Evolutionary conservation across 2,888 invertebrate genomes (phyloP).

Genomic region (Drosophila buzzatii): DNA sequence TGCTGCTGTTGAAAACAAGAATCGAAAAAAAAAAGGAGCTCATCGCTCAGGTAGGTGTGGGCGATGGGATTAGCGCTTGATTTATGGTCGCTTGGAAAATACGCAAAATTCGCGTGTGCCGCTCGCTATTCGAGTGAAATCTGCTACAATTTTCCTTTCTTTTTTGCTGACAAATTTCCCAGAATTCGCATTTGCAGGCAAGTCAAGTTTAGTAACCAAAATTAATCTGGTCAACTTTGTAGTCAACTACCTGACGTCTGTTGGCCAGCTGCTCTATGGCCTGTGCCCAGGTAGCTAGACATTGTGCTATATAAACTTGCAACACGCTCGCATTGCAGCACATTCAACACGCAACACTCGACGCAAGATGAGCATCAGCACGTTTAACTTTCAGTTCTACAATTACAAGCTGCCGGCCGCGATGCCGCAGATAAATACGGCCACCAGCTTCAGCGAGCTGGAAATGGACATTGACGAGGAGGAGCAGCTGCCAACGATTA

Average conservation of each 20-base stretch:
- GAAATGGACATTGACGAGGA: conserved; percentile 73
- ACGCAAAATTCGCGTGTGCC: conserved; percentile 72
- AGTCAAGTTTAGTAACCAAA: conserved; percentile 46
- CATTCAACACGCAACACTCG: conserved; percentile 38
- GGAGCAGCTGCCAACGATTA: conserved; percentile 38
- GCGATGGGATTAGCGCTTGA: conserved; percentile 41
- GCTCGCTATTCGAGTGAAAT: conserved; percentile 51
- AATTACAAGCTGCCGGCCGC: conserved; percentile 59
- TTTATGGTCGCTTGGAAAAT: conserved; percentile 64
- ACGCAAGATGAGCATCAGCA: conserved; percentile 67
- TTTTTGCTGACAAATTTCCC: conserved; percentile 6
- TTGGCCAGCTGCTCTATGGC: background rate
- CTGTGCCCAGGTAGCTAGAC: conserved; percentile 27
- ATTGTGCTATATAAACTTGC: conserved; percentile 22
- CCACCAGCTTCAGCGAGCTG: conserved; percentile 57
- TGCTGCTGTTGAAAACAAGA: background rate
- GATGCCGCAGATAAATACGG: conserved; percentile 36
- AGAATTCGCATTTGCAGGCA: conserved; percentile 39
- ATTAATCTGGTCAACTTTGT: conserved; percentile 34
- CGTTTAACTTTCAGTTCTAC: conserved; percentile 74
- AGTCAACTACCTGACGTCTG: conserved; percentile 30
- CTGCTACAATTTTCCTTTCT: conserved; percentile 20
- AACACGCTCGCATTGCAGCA: background rate
- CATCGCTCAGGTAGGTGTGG: conserved; percentile 9
- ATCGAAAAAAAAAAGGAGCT: conserved; percentile 12